phyloP scores from a whole-genome alignment of 2,113 vertebrate genomes.

The Zeus faber region DNA sequence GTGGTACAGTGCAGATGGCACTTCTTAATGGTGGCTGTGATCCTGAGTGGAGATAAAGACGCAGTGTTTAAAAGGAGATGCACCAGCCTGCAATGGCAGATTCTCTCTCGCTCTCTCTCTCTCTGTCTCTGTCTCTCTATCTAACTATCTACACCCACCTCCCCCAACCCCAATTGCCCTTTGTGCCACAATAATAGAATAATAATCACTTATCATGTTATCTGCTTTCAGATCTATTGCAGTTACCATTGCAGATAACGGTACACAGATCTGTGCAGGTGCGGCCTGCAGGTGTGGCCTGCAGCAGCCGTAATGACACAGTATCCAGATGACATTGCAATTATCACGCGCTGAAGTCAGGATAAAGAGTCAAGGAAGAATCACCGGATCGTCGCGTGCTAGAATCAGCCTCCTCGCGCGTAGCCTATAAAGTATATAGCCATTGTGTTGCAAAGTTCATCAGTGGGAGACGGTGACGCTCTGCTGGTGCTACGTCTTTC shows the following conservation, averaged over 20 bases:
- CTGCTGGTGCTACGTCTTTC: neutral
- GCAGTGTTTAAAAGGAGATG: conserved; percentile 11
- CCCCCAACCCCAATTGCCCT: conserved; percentile 28
- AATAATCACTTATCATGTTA: conserved; percentile 62
- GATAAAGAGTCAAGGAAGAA: conserved; percentile 10
- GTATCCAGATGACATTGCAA: conserved; percentile 41
- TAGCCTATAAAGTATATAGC: conserved; percentile 19
- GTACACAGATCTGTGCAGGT: conserved; percentile 47
- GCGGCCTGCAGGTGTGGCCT: conserved; percentile 29
- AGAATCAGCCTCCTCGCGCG: conserved; percentile 19
- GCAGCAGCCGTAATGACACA: conserved; percentile 37
- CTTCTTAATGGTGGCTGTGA: conserved; percentile 3
- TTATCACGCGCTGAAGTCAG: conserved; percentile 39
- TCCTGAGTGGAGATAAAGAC: conserved; percentile 31
- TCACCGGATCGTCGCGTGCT: conserved; percentile 12
- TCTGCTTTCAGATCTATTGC: conserved; percentile 55
- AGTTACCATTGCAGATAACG: conserved; percentile 44
- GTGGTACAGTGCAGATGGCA: neutral
- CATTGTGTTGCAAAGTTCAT: conserved; percentile 3
- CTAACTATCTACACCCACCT: neutral
- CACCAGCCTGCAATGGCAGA: conserved; percentile 9
- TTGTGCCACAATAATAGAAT: conserved; percentile 54
- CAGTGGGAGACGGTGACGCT: neutral
- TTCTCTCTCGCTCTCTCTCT: neutral
- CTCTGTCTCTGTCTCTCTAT: neutral